A percentile compares a stretch with the other conserved stretches of the same genome.
These are phyloP conservation scores for Therioaphis trifolii DNA, from an alignment of 2,888 invertebrate genomes.

Conservation along the genomic window DNA sequence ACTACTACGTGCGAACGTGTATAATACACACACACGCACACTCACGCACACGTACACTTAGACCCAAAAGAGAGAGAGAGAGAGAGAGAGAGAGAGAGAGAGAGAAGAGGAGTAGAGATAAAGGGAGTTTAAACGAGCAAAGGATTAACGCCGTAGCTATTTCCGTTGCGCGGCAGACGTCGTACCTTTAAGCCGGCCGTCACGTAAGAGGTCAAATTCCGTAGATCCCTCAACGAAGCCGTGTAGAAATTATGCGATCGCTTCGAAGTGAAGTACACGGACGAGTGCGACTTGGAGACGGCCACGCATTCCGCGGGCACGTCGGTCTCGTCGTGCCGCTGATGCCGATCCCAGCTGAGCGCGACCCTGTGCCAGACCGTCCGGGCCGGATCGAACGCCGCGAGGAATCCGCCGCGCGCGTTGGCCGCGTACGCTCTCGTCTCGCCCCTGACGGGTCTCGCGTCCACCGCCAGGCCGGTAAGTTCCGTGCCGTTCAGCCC, in stretches of 20 bases:
- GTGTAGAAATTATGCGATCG: conserved; percentile 28
- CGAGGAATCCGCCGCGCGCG: conserved; percentile 67
- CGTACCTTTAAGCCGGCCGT: conserved; percentile 22
- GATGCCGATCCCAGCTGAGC: conserved; percentile 39
- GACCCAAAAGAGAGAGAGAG: too few relatives aligned
- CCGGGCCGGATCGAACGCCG: conserved; percentile 67
- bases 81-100: too few relatives aligned
- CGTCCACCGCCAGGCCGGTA: conserved; percentile 40
- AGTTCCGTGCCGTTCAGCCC: conserved; percentile 32
- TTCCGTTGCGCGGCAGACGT: neutral
- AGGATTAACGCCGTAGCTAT: neutral
- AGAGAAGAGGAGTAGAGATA: too few relatives aligned
- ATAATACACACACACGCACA: too few relatives aligned
- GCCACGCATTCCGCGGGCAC: conserved; percentile 42
- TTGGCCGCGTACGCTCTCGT: conserved; percentile 69
- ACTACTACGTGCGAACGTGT: too few relatives aligned
- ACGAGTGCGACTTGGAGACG: conserved; percentile 10
- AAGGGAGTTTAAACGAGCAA: conserved; percentile 32
- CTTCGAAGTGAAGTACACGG: conserved; percentile 33
- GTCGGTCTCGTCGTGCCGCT: neutral
- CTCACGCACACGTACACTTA: too few relatives aligned
- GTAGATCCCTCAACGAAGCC: conserved; percentile 36
- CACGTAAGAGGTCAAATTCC: conserved; percentile 37
- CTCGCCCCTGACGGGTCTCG: conserved; percentile 67
- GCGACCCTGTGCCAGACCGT: conserved; percentile 68